Evolutionary conservation across 2,113 vertebrate species (phyloP).

Genomic region (Cyrtonyx montezumae): DNA sequence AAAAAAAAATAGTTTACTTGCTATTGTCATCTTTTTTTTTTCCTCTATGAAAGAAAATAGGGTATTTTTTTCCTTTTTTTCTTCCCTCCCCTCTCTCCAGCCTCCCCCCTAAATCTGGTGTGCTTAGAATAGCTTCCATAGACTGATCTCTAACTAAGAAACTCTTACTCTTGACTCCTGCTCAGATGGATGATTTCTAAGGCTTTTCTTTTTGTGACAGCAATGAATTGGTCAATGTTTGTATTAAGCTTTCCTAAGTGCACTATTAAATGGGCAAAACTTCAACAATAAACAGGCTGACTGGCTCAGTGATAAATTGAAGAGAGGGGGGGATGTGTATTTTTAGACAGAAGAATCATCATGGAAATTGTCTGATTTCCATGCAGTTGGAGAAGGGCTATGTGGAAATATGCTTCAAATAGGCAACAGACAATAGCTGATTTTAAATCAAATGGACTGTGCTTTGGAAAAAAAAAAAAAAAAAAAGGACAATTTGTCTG

Average conservation of each 20-base stretch:
- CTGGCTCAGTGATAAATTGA: conserved; percentile 13
- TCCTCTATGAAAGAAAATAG: neutral
- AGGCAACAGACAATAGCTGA: neutral
- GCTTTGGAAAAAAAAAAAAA: neutral
- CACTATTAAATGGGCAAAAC: conserved; percentile 24
- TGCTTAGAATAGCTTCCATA: conserved; percentile 13
- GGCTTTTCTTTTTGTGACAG: conserved; percentile 39
- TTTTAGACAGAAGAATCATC: conserved; percentile 34
- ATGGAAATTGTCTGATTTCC: conserved; percentile 15
- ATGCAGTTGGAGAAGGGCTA: neutral
- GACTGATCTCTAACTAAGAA: conserved; percentile 29
- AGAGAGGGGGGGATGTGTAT: conserved; percentile 7
- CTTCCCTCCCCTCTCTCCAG: neutral
- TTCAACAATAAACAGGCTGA: conserved; percentile 4
- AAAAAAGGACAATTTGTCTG: neutral
- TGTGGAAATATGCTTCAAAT: neutral
- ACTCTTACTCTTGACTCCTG: conserved; percentile 20
- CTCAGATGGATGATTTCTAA: conserved; percentile 37
- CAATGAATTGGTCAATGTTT: conserved; percentile 2
- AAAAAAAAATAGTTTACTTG: neutral
- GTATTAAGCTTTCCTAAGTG: conserved; percentile 48
- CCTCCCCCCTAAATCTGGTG: neutral
- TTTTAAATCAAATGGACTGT: neutral
- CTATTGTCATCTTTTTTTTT: neutral
- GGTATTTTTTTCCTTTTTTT: neutral